Percentiles rank a stretch among this genome's conserved stretches.
Conservation (phyloP, 2,888 invertebrate species). For the Volucella bombylans region DNA sequence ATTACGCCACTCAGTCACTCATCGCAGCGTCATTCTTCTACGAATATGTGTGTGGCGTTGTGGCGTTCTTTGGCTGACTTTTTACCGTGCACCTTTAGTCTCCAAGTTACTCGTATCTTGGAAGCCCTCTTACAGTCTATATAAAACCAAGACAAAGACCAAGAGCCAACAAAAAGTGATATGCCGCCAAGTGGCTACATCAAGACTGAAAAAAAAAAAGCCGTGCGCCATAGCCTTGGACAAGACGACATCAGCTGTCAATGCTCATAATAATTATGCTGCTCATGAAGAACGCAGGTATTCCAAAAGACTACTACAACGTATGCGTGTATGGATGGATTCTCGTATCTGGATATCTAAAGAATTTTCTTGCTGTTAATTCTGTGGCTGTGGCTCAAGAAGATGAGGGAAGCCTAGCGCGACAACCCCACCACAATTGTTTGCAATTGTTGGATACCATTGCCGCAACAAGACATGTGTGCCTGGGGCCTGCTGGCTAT, state of each 20-base stretch:
- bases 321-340: background rate
- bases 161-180: constrained; percentile 29
- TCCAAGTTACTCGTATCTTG: constrained; percentile 15
- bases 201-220: constrained; percentile 13
- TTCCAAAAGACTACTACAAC: background rate
- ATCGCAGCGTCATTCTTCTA: constrained; percentile 17
- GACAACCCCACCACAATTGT: constrained; percentile 32
- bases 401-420: constrained; percentile 29
- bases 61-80: background rate
- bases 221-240: constrained; percentile 67
- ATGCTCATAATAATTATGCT: constrained; percentile 74
- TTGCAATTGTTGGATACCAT: constrained; percentile 44
- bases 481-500: constrained; percentile 3
- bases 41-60: background rate
- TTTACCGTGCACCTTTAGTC: constrained; percentile 14
- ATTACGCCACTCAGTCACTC: constrained; percentile 52
- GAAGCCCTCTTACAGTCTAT: background rate
- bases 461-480: constrained; percentile 27
- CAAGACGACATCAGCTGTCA: constrained; percentile 74
- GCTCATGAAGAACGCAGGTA: constrained; percentile 66
- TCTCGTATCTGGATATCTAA: background rate
- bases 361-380: constrained; percentile 15
- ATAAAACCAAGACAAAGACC: constrained; percentile 46
- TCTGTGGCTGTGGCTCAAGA: background rate
- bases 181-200: background rate